Evolutionary conservation across 2,797 vertebrate species (phyloP).

Genomic region (Brotula barbata): DNA sequence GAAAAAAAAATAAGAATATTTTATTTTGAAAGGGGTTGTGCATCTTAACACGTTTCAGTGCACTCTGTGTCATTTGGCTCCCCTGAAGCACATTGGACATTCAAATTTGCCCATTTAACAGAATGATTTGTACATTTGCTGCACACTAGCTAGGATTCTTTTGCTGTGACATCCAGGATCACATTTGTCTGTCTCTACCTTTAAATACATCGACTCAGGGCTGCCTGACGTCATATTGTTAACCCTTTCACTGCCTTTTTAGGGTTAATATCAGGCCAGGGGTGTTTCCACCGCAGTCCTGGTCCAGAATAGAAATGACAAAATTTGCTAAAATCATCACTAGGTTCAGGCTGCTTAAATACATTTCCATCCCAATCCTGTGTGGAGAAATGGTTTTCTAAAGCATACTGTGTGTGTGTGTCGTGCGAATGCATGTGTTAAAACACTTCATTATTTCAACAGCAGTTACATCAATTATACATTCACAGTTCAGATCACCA

Average conservation of each 20-base stretch:
- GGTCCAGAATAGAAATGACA: constrained; percentile 21
- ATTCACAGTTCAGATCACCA: neutral
- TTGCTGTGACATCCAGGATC: constrained; percentile 14
- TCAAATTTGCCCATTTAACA: constrained; percentile 11
- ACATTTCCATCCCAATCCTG: neutral
- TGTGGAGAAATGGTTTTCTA: neutral
- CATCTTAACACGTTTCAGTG: neutral
- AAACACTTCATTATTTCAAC: neutral
- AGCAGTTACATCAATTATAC: neutral
- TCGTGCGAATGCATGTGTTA: neutral
- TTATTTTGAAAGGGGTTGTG: neutral
- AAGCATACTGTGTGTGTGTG: neutral
- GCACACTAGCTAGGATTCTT: neutral
- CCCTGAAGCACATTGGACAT: neutral
- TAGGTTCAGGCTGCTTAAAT: constrained; percentile 3
- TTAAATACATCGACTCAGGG: constrained; percentile 30
- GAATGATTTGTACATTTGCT: constrained; percentile 14
- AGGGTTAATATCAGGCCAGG: constrained; percentile 8
- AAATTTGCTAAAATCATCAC: constrained; percentile 34
- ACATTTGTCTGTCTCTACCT: constrained; percentile 45
- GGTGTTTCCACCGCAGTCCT: constrained; percentile 13
- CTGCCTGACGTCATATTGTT: constrained; percentile 48
- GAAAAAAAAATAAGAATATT: neutral
- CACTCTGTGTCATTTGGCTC: neutral
- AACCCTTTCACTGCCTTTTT: constrained; percentile 45